phyloP scores from a whole-genome alignment of 2,113 vertebrate species.

The Psephotus haematonotus region DNA sequence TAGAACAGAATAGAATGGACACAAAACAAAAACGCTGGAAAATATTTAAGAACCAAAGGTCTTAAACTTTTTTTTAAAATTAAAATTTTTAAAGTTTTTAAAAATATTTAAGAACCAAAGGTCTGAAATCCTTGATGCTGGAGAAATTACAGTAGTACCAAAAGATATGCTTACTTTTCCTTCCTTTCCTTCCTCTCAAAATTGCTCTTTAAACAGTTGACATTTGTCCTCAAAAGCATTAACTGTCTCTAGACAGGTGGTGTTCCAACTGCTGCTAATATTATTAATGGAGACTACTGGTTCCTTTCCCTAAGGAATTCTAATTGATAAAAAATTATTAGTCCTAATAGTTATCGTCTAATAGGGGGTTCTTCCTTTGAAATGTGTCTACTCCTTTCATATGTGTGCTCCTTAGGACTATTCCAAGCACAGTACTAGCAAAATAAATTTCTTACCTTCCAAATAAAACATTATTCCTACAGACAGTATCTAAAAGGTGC shows the following conservation, averaged over 20 bases:
- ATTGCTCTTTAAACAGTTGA: background rate
- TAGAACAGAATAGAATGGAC: background rate
- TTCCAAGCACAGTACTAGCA: background rate
- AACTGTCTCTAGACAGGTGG: background rate
- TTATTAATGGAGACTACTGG: background rate
- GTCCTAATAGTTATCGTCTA: background rate
- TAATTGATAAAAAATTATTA: background rate
- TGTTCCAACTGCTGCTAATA: background rate
- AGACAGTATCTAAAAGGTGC: background rate
- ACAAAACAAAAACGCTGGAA: background rate
- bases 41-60: background rate
- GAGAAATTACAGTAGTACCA: background rate
- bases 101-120: background rate
- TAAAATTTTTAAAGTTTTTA: no score
- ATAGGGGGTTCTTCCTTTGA: background rate
- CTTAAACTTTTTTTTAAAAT: no score
- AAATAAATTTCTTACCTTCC: background rate
- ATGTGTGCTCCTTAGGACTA: background rate
- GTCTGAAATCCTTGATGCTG: background rate
- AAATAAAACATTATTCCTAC: background rate
- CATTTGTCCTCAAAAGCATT: background rate
- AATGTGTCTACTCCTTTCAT: background rate
- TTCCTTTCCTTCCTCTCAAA: background rate
- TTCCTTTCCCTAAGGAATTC: background rate
- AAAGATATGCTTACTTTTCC: background rate